Conservation (phyloP, 2,888 invertebrate genomes). For the Ectemnius continuus region DNA sequence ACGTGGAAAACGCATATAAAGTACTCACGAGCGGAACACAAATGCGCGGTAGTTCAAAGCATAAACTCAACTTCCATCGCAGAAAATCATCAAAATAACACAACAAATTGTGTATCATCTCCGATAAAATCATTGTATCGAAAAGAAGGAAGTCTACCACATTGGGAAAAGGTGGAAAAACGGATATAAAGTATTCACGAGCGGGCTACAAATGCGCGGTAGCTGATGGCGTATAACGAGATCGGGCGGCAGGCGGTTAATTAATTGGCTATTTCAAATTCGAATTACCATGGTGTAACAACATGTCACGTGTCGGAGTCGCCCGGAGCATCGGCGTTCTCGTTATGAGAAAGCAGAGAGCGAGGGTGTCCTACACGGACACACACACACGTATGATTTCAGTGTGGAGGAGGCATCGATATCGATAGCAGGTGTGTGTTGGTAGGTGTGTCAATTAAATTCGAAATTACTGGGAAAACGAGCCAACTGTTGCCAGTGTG, state of each 20-base stretch:
- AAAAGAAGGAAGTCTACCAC: too few species aligned
- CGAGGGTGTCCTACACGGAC: not conserved
- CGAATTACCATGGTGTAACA: constrained; percentile 57
- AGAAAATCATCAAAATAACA: too few species aligned
- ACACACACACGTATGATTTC: too few species aligned
- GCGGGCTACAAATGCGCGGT: constrained; percentile 28
- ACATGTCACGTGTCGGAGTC: constrained; percentile 51
- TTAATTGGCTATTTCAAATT: constrained; percentile 63
- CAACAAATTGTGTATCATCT: too few species aligned
- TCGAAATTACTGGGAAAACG: constrained; percentile 62
- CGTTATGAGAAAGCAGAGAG: constrained; percentile 25
- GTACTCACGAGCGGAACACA: constrained; percentile 34
- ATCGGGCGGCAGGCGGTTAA: constrained; percentile 43
- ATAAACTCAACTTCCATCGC: not conserved
- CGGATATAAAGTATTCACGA: constrained; percentile 40
- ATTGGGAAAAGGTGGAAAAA: constrained; percentile 4
- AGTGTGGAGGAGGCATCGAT: constrained; percentile 23
- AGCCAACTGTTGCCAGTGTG: constrained; percentile 34
- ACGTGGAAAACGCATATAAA: constrained; percentile 31
- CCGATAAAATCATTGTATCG: too few species aligned
- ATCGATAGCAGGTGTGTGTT: constrained; percentile 16
- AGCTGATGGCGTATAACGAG: constrained; percentile 18
- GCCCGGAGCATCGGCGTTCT: constrained; percentile 37
- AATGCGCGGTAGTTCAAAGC: constrained; percentile 25
- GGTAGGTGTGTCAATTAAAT: constrained; percentile 63